Percentiles rank a stretch among this genome's conserved stretches.
Evolutionary conservation across 2,797 vertebrate species (phyloP).

Genomic region (Esox lucius): DNA sequence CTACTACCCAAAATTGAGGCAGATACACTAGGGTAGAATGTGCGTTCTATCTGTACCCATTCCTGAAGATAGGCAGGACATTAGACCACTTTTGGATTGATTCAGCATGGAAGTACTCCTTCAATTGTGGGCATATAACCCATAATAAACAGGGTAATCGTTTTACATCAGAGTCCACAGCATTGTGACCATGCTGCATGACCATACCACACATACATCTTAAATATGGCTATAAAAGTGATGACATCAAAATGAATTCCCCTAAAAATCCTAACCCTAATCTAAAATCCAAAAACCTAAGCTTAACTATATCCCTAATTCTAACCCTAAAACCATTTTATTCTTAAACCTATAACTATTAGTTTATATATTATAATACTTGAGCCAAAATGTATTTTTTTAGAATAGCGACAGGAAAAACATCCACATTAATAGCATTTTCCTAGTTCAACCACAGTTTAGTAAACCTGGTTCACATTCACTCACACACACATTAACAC

Average conservation of each 20-base stretch:
- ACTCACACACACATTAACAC: conserved; percentile 8
- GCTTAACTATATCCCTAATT: no score
- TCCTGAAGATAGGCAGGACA: conserved; percentile 51
- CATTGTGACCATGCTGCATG: conserved; percentile 19
- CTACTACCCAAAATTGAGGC: conserved; percentile 62
- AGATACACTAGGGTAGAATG: conserved; percentile 60
- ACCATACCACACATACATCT: background rate
- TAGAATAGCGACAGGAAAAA: no score
- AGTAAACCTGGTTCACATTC: background rate
- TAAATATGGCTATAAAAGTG: background rate
- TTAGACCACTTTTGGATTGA: conserved; percentile 44
- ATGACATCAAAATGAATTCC: no score
- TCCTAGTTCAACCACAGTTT: no score
- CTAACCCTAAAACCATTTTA: no score
- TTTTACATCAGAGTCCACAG: conserved; percentile 42
- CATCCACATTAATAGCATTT: no score
- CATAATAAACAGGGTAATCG: conserved; percentile 40
- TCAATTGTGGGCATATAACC: conserved; percentile 11
- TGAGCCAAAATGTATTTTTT: no score
- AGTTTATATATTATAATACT: no score
- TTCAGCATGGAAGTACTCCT: conserved; percentile 34
- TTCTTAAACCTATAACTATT: no score
- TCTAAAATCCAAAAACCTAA: no score
- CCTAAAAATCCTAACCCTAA: no score
- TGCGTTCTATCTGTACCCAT: conserved; percentile 35